A percentile compares a stretch with the other conserved stretches of the same genome.
Conservation (phyloP, 2,797 vertebrate species). For the Gymnoscopelus microlampas region DNA sequence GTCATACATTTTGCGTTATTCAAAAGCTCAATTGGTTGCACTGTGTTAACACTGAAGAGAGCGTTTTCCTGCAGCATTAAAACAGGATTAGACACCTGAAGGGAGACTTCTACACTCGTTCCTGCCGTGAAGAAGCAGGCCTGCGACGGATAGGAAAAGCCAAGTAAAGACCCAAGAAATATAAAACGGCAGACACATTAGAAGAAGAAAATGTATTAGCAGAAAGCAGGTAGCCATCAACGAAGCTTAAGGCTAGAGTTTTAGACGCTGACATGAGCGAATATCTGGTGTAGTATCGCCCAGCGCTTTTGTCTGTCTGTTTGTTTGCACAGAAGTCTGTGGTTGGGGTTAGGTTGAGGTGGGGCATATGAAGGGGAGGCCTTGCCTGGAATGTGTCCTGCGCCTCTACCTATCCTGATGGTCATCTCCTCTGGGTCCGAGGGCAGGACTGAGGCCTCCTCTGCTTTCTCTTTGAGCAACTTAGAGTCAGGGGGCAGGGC, state of each 20-base stretch:
- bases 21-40: no score
- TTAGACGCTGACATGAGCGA: no score
- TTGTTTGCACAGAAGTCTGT: no score
- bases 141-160: no score
- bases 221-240: slow-evolving; percentile 64
- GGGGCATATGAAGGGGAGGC: slow-evolving; percentile 86
- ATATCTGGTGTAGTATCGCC: no score
- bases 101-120: no score
- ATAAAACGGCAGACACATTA: background rate
- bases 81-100: no score
- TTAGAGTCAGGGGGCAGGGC: slow-evolving; percentile 77
- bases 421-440: slow-evolving; percentile 82
- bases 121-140: no score
- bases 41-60: no score
- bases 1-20: no score
- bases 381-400: slow-evolving; percentile 91
- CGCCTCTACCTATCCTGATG: slow-evolving; percentile 95
- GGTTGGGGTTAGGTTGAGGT: slow-evolving; percentile 54
- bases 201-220: background rate
- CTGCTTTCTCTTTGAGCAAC: slow-evolving; percentile 81
- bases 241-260: slow-evolving; percentile 50
- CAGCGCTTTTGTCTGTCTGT: no score
- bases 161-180: background rate
- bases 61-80: no score
- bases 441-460: slow-evolving; percentile 56